Conservation (phyloP, 1,140 invertebrate species). For the Apis dorsata region DNA sequence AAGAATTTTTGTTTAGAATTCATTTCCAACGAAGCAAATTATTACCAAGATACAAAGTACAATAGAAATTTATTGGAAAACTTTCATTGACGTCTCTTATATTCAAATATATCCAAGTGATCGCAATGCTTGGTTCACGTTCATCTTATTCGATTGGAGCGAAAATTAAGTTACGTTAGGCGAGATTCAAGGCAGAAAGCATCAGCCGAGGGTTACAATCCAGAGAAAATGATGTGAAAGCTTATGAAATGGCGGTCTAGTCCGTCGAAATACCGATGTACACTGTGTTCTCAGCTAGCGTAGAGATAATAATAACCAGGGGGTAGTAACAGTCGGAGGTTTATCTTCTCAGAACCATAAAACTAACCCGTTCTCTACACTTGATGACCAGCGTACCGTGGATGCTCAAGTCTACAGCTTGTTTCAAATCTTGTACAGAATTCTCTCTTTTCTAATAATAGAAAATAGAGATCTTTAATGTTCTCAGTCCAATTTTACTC, state of each 20-base stretch:
- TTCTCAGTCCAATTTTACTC: neutral
- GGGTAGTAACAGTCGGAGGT: constrained; percentile 65
- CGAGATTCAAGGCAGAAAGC: constrained; percentile 60
- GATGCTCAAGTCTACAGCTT: constrained; percentile 47
- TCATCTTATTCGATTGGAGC: constrained; percentile 29
- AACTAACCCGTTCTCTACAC: constrained; percentile 62
- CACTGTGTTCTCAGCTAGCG: constrained; percentile 54
- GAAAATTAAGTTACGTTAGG: constrained; percentile 38
- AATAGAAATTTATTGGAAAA: neutral
- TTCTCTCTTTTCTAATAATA: constrained; percentile 10
- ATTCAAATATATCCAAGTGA: neutral
- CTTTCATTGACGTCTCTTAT: neutral
- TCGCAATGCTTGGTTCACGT: neutral
- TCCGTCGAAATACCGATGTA: constrained; percentile 56
- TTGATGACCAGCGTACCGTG: constrained; percentile 51
- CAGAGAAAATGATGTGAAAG: constrained; percentile 65
- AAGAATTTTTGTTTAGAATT: too few species aligned
- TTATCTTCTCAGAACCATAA: constrained; percentile 67
- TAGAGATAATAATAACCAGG: constrained; percentile 58
- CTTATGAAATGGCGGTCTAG: constrained; percentile 66
- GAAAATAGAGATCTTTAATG: constrained; percentile 33
- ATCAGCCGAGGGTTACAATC: constrained; percentile 52
- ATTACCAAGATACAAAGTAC: too few species aligned
- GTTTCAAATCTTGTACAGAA: constrained; percentile 53
- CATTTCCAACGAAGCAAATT: too few species aligned